Base-by-base conservation (phyloP, 2,888 invertebrate species). In the Melieria omissa region DNA sequence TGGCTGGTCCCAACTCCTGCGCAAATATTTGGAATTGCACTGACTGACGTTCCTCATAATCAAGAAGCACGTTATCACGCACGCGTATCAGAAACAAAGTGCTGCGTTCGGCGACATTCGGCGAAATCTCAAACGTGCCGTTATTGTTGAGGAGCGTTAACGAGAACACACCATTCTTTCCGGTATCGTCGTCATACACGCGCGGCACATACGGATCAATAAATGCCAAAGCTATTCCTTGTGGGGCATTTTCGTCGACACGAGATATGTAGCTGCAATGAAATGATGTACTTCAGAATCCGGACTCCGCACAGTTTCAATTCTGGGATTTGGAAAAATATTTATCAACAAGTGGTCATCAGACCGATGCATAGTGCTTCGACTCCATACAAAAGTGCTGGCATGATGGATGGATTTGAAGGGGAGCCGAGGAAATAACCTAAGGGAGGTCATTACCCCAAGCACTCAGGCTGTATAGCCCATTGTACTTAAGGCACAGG, bases 111-210 rank as follows among this genome's bases (percentile, higher is more conserved):
- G 93, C 93, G 2, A 95, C 93, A 47, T 92, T 91, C 0, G 97
- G 97, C 6, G 91, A 90, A 71, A 98, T 92, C 85, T 96, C 95
- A 83, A 98, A 98, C 4, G 95, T 95, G 49, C 93, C 95, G 84
- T 95, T 95, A 84, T 95, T 95, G 73, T 93, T 93, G 12, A 91
- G 89, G 76, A 96, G 86, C 52, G 91, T 90, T 46, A 96, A 88
- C 0, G 94, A 92, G 83, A 96, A 95, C 7, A 95, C 93, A 6
- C 95, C 95, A 79, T 93, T 93, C 83, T 93, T 93, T n/a, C 94
- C 94, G 74, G 92, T 90, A 80, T 93, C 93, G 80, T 93, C 93
- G 82, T 94, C 94, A 75, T 90, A 92, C 7, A 93, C 92, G 86
- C 90, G 90, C 3, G 93, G 90, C 70, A 91, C 89, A 85, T 93